Base-by-base conservation (phyloP, 2,113 vertebrate species). In the Nothoprocta perdicaria region DNA sequence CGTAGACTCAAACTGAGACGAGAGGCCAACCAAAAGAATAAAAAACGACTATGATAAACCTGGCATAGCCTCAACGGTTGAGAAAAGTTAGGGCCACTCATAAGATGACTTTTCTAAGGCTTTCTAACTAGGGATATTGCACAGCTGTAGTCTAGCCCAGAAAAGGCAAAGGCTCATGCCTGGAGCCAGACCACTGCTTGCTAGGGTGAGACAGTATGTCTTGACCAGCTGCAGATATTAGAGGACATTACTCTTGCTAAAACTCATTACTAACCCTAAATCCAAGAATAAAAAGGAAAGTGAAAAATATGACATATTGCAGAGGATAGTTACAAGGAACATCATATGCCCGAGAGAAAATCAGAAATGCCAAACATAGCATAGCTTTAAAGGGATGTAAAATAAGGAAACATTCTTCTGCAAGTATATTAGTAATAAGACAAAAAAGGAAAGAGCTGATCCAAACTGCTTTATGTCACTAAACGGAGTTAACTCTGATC, bases 81-180 rank as follows among this genome's bases (percentile, higher is more conserved):
- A 94, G 84, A 94, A 92, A 92, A 81, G 19, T 33, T 50, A 90
- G 86, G 83, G 83, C 19, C 12, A n/a, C 19, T 85, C 86, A 78
- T 33, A 53, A 1, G 0, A 38, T 55, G 80, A 75, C 78, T 75
- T 81, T 84, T 62, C 69, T 63, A 84, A 84, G 80, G n/a, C 27
- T 93, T 94, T 78, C 65, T 86, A n/a, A 21, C 11, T 35, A 61
- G n/a, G 12, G 9, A 9, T 55, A 35, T 8, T 58, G 43, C 38
- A 24, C 5, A 48, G 45, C 89, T 73, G 38, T 66, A 84, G 74
- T 74, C 43, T 29, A n/a, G 62, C 58, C 81, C 79, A 78, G 74
- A 86, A 81, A 77, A 65, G 91, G 84, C 62, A 89, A 31, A 90
- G 67, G 60, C 75, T 80, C 58, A 80, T 84, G 82, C 62, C 60